phyloP scores from a whole-genome alignment of 2,888 invertebrate genomes.

The Cremastinae sp. region DNA sequence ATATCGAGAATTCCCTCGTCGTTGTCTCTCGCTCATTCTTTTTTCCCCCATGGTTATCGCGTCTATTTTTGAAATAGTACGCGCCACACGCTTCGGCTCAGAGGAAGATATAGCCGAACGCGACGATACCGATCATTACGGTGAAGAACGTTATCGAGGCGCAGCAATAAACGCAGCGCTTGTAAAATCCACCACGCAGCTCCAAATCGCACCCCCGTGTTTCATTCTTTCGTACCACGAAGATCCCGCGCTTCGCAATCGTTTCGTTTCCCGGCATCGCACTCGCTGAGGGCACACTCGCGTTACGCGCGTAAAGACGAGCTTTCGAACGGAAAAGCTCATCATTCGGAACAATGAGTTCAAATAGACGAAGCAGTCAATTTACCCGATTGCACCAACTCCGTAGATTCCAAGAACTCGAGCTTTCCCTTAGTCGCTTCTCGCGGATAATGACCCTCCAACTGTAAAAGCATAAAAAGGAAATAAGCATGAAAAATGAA shows the following conservation, averaged over 20 bases:
- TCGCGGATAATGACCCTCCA: conserved; percentile 46
- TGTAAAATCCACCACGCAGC: conserved; percentile 48
- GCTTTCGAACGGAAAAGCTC: not conserved
- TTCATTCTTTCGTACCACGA: not conserved
- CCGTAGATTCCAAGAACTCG: conserved; percentile 22
- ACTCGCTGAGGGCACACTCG: not conserved
- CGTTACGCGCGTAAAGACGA: not conserved
- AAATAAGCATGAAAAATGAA: not conserved
- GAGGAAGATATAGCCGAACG: conserved; percentile 57
- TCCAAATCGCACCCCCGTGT: conserved; percentile 28
- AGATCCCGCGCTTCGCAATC: conserved; percentile 6
- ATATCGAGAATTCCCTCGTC: conserved; percentile 1
- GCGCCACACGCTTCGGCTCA: conserved; percentile 16
- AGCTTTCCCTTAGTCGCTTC: conserved; percentile 26
- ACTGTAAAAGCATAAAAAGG: conserved; percentile 20
- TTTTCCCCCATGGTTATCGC: not conserved
- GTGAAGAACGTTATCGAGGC: conserved; percentile 54
- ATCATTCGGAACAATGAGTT: not conserved
- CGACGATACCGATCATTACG: conserved; percentile 52
- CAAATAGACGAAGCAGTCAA: not conserved
- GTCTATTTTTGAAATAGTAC: conserved; percentile 9
- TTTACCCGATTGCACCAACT: conserved; percentile 22
- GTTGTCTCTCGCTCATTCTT: not conserved
- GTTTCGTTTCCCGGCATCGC: conserved; percentile 9
- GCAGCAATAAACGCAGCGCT: conserved; percentile 59